phyloP scores from a whole-genome alignment of 2,113 vertebrate genomes.

The Microtus montanus region DNA sequence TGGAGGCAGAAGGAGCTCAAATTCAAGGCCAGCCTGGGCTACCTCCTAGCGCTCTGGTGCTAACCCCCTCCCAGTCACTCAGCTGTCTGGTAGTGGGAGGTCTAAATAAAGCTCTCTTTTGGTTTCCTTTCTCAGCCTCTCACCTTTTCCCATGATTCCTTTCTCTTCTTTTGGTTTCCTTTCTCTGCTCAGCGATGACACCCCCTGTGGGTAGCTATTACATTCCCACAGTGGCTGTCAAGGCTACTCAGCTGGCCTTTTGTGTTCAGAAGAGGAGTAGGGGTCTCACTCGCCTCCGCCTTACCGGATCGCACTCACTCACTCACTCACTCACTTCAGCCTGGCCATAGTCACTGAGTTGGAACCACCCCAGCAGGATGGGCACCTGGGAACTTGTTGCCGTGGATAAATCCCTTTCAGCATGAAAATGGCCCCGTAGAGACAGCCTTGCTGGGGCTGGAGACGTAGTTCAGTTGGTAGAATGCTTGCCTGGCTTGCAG shows the following conservation, averaged over 20 bases:
- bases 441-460: background rate
- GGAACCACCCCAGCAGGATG: background rate
- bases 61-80: background rate
- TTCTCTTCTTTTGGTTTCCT: conserved; percentile 74
- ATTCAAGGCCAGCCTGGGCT: background rate
- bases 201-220: background rate
- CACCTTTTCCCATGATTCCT: conserved; percentile 52
- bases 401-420: background rate
- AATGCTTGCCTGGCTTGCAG: background rate
- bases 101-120: background rate
- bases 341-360: background rate
- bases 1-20: background rate
- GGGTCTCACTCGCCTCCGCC: fast-evolving
- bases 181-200: conserved; percentile 33
- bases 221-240: background rate
- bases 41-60: background rate
- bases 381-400: background rate
- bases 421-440: background rate
- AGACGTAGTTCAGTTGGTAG: background rate
- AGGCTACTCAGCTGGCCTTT: background rate
- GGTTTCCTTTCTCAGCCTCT: background rate
- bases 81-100: background rate
- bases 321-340: background rate
- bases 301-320: background rate
- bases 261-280: fast-evolving